phyloP scores from a whole-genome alignment of 2,113 vertebrate genomes.

The Erythrocercus mccallii region DNA sequence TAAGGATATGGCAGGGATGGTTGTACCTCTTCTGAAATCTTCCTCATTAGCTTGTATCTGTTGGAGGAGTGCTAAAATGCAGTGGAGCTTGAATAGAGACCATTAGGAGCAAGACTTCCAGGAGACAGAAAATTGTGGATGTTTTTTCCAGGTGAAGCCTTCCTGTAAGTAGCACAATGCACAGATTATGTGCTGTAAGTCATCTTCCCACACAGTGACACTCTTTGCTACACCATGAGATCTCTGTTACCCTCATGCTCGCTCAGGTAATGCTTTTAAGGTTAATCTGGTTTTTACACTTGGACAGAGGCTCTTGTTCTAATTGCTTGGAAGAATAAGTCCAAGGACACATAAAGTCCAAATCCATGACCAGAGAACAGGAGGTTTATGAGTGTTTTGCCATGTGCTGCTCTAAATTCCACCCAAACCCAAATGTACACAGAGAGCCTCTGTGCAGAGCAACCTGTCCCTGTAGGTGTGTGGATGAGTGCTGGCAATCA shows the following conservation, averaged over 20 bases:
- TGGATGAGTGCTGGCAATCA: background rate
- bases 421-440: background rate
- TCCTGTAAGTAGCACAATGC: background rate
- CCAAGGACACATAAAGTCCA: background rate
- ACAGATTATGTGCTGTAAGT: background rate
- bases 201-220: background rate
- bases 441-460: background rate
- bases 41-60: background rate
- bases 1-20: background rate
- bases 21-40: background rate
- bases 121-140: background rate
- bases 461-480: background rate
- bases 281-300: background rate
- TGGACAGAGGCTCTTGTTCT: background rate
- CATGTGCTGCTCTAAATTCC: background rate
- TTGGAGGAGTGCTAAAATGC: background rate
- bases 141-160: background rate
- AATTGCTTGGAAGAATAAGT: background rate
- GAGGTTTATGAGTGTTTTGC: background rate
- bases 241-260: background rate
- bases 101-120: background rate
- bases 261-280: background rate
- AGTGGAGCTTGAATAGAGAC: background rate
- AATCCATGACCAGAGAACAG: background rate
- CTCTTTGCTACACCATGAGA: background rate